Percentiles rank a stretch among this genome's conserved stretches.
Conservation (phyloP, 2,113 vertebrate species). For the Eurypyga helias region DNA sequence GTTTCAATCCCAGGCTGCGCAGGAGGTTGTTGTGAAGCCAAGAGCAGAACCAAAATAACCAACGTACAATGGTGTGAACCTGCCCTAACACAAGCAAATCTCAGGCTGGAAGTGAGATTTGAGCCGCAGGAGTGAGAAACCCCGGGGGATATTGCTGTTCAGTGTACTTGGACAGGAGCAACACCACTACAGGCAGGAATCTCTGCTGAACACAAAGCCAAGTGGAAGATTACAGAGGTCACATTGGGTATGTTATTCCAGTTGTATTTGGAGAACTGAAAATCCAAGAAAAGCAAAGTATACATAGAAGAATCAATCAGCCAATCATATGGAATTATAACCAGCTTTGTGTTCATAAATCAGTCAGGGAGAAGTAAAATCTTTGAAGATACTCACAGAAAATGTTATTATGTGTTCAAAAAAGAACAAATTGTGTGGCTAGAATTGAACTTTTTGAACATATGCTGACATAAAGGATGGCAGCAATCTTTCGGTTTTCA, state of each 20-base stretch:
- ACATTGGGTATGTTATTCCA: not conserved
- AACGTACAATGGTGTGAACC: not conserved
- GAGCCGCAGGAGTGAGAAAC: not conserved
- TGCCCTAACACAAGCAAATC: not conserved
- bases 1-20: not conserved
- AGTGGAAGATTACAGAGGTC: not conserved
- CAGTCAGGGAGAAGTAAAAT: not conserved
- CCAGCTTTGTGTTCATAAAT: not conserved
- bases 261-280: not conserved
- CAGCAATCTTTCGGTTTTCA: not conserved
- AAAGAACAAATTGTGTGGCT: not conserved
- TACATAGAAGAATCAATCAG: not conserved
- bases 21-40: not conserved
- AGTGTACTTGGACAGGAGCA: rapidly evolving
- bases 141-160: rapidly evolving
- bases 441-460: not conserved
- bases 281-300: not conserved
- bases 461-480: not conserved
- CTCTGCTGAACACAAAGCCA: not conserved
- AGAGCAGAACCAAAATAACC: not conserved
- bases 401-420: not conserved
- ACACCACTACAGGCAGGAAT: not conserved
- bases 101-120: not conserved
- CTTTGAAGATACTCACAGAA: slow-evolving; percentile 7
- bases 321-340: not conserved